Evolutionary conservation across 2,797 vertebrate species (phyloP).

Genomic region (Sebastiscus tertius): DNA sequence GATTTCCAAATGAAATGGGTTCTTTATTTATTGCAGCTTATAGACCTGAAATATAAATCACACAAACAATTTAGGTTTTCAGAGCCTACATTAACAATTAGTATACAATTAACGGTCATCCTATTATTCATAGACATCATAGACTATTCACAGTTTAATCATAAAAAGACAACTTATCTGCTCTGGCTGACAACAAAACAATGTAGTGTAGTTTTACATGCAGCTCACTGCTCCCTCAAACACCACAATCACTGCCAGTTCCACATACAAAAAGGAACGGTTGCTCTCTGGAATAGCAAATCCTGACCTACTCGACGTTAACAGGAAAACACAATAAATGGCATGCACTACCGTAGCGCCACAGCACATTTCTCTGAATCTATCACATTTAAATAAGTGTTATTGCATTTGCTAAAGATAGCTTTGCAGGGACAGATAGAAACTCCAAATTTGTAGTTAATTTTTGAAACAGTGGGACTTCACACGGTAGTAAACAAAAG

Average conservation of each 20-base stretch:
- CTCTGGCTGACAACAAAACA: conserved; percentile 53
- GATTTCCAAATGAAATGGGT: conserved; percentile 17
- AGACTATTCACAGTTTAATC: conserved; percentile 31
- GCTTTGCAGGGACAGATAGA: background rate
- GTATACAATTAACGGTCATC: conserved; percentile 25
- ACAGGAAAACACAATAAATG: conserved; percentile 29
- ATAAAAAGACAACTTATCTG: conserved; percentile 44
- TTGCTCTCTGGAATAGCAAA: conserved; percentile 55
- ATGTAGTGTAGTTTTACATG: conserved; percentile 49
- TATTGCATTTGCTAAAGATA: background rate
- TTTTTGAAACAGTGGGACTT: background rate
- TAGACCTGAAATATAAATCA: conserved; percentile 15
- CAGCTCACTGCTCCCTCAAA: conserved; percentile 61
- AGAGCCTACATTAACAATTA: conserved; percentile 33
- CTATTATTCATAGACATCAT: conserved; percentile 41
- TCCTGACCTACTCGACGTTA: conserved; percentile 36
- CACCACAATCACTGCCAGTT: conserved; percentile 53
- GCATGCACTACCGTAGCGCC: background rate
- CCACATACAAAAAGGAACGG: conserved; percentile 41
- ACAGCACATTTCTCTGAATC: background rate
- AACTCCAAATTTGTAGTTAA: background rate
- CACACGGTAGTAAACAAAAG: background rate
- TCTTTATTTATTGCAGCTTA: conserved; percentile 6
- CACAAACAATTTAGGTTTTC: conserved; percentile 15
- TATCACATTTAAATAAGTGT: background rate